Base-by-base conservation (phyloP, 2,113 vertebrate genomes). In the Vidua macroura region DNA sequence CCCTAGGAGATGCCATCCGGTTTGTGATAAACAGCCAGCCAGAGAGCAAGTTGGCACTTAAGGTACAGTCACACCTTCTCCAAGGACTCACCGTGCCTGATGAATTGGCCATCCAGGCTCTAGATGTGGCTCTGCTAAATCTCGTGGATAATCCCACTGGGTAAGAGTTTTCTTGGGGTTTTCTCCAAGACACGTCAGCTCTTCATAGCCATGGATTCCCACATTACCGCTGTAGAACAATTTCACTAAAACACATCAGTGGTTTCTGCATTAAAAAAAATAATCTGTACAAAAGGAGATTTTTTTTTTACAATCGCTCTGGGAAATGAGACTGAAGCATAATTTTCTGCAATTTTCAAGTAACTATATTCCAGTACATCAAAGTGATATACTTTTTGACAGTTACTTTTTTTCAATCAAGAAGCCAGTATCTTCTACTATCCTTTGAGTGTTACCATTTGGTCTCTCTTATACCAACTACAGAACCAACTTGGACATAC, bases 121-220 rank as follows among this genome's bases (percentile, higher is more conserved):
- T 99, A 66, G 98, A 99, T 76, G 96, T 98, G 88, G 97, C 96
- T 27, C 95, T 99, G 90, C 98, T 99, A 98, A 97, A 98, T 62
- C 94, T 95, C 1, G 60, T 94, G 43, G 99, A 98, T 91, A 97
- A 90, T 60, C 98, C 96, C 11, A 49, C 92, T 2, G 98, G 98
- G 98, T 98, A 95, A 95, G 96, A 75, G 62, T 35, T 28, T 66
- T 68, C 21, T 64, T 56, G 70, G 35, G 64, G 1, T 2, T 44
- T 86, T 85, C 64, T 68, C 28, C 31, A 77, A 35, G 28, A 44
- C 15, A 11, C 17, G n/a, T 30, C 28, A 82, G 52, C 37, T 28
- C 48, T 80, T 83, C 83, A 33, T 2, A 78, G 48, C 31, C 19
- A 55, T 39, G 24, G 60, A 93, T 88, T 77, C 16, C 46, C 23